Base-by-base conservation (phyloP, 2,113 vertebrate species). In the Python bivittatus region DNA sequence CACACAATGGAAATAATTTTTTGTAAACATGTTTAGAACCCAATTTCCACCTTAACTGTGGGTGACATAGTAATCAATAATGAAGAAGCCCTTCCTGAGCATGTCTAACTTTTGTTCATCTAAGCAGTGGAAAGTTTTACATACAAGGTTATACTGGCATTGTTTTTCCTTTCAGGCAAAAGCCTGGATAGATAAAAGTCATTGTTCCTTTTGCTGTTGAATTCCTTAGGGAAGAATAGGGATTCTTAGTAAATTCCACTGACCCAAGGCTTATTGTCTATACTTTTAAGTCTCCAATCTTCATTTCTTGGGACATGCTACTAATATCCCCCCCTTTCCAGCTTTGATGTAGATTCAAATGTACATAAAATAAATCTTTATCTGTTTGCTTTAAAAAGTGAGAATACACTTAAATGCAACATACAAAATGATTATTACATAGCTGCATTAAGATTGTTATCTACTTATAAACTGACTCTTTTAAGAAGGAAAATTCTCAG, bases 181-280 rank as follows among this genome's bases (percentile, higher is more conserved):
- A 94, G 58, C 84, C 91, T 94, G 91, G 79, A 90, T 42, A 64
- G 93, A 5, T 22, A 27, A 93, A 93, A 25, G 72, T n/a, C 90
- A 56, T 96, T 96, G 92, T 93, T 95, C 92, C 29, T 93, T 96
- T 91, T 95, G 94, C 89, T 93, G 88, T 88, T 95, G 91, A 93
- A 85, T 52, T 90, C 54, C 72, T 61, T 84, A 53, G 52, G 91
- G 89, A 93, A 95, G 87, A 90, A 20, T 91, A 86, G 93, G 27
- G 0, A 56, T 94, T 92, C 23, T 60, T 94, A 90, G 0, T 79
- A 96, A 96, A 94, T 27, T 83, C 92, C 83, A 91, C 23, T 61
- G 84, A 92, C 88, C 87, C 96, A 6, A 84, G 61, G 57, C n/a
- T 88, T 48, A 91, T 42, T 53, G 91, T 84, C 88, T 96, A 83